Conservation (phyloP, 2,797 vertebrate genomes). For the Thalassophryne amazonica region DNA sequence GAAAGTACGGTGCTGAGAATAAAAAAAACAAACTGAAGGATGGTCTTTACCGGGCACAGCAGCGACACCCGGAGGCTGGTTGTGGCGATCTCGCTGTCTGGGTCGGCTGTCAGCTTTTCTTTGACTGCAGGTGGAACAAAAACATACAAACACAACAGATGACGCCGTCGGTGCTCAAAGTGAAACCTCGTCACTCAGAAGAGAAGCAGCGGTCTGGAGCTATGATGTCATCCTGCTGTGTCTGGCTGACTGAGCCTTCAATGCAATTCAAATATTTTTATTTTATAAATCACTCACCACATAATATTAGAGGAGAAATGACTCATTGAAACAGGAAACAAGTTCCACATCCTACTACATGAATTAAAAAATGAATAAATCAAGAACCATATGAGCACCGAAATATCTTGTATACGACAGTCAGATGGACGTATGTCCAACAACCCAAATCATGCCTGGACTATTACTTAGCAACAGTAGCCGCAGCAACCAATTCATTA, state of each 20-base stretch:
- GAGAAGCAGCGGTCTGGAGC: not conserved
- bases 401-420: too few relatives aligned
- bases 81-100: constrained; percentile 98
- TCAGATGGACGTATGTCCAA: not conserved
- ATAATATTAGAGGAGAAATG: not conserved
- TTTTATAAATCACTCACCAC: not conserved
- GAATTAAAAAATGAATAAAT: not conserved
- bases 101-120: constrained; percentile 95
- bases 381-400: too few relatives aligned
- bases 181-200: not conserved
- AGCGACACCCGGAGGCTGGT: constrained; percentile 96
- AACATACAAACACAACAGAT: constrained; percentile 6
- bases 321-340: not conserved
- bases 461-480: too few relatives aligned
- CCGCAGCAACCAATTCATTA: too few relatives aligned
- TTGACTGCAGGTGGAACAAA: constrained; percentile 82
- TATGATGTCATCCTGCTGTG: not conserved
- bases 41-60: constrained; percentile 90
- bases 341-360: not conserved
- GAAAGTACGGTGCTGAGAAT: constrained; percentile 9
- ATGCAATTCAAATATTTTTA: not conserved
- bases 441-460: not conserved
- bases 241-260: not conserved
- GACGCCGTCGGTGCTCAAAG: not conserved
- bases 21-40: constrained; percentile 5